Conservation (phyloP, 2,888 invertebrate genomes). For the Xestobium rufovillosum region DNA sequence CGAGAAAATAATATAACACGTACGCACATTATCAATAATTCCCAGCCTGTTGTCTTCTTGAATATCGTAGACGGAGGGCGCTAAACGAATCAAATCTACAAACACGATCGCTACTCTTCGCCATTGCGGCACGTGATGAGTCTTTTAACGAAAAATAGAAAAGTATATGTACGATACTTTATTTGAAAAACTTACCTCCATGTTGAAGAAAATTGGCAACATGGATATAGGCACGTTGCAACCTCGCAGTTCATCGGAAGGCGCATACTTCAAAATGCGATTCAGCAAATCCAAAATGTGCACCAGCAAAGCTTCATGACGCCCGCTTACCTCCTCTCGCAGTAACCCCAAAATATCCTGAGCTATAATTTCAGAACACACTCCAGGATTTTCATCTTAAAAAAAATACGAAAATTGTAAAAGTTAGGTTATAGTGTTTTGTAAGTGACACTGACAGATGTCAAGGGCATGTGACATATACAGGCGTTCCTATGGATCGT, state of each 20-base stretch:
- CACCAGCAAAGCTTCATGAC: conserved; percentile 40
- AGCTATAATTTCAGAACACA: conserved; percentile 42
- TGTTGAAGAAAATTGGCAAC: conserved; percentile 45
- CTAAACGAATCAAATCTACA: conserved; percentile 37
- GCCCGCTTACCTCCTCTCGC: conserved; percentile 41
- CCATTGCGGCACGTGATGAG: conserved; percentile 37
- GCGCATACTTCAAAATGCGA: conserved; percentile 41
- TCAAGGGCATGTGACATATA: no score
- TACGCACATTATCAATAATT: background rate
- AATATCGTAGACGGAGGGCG: conserved; percentile 21
- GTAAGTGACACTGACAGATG: no score
- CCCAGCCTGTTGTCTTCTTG: background rate
- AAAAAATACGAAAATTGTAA: conserved; percentile 11
- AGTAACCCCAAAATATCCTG: conserved; percentile 45
- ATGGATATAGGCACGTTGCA: conserved; percentile 43
- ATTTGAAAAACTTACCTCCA: conserved; percentile 35
- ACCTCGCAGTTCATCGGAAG: conserved; percentile 44
- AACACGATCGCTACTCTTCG: conserved; percentile 37
- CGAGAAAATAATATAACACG: background rate
- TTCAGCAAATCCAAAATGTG: conserved; percentile 42
- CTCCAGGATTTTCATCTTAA: conserved; percentile 41
- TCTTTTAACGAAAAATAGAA: conserved; percentile 26
- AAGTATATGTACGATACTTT: background rate
- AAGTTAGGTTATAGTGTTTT: no score
- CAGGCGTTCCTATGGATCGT: no score